phyloP scores from a whole-genome alignment of 2,888 invertebrate genomes.

The Hemistola chrysoprasaria region DNA sequence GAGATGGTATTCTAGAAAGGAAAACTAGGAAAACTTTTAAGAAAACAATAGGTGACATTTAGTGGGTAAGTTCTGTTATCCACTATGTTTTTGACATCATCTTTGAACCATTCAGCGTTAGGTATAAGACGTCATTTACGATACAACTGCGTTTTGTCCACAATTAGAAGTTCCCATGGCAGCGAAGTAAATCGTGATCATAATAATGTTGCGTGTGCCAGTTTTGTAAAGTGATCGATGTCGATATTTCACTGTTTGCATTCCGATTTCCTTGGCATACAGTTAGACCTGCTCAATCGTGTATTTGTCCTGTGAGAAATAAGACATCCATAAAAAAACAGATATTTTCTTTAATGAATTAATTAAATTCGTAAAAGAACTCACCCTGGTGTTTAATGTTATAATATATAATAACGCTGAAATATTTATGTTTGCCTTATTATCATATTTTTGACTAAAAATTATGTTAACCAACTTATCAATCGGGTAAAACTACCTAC shows the following conservation, averaged over 20 bases:
- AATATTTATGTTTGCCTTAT: conserved; percentile 27
- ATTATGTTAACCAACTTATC: conserved; percentile 26
- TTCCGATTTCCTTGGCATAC: conserved; percentile 41
- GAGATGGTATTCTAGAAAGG: conserved; percentile 4
- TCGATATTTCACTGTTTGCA: conserved; percentile 60
- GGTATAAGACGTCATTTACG: conserved; percentile 35
- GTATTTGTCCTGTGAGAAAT: no score
- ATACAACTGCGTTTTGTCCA: conserved; percentile 40
- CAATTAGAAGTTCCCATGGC: conserved; percentile 54
- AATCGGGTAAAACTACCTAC: conserved; percentile 49
- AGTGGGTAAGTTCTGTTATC: no score
- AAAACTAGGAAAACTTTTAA: no score
- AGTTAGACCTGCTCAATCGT: no score
- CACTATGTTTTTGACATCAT: conserved; percentile 47
- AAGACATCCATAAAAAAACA: no score
- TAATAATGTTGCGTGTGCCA: conserved; percentile 59
- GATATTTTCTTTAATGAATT: no score
- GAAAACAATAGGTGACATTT: no score
- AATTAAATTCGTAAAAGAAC: no score
- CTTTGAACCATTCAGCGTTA: conserved; percentile 44
- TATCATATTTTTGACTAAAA: conserved; percentile 5
- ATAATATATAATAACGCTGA: no score
- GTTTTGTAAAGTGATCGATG: conserved; percentile 50
- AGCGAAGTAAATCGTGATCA: conserved; percentile 53
- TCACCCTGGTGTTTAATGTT: no score